Percentiles rank a stretch among this genome's conserved stretches.
phyloP scores from a whole-genome alignment of 2,888 invertebrate genomes.

The Anoncus sp. region DNA sequence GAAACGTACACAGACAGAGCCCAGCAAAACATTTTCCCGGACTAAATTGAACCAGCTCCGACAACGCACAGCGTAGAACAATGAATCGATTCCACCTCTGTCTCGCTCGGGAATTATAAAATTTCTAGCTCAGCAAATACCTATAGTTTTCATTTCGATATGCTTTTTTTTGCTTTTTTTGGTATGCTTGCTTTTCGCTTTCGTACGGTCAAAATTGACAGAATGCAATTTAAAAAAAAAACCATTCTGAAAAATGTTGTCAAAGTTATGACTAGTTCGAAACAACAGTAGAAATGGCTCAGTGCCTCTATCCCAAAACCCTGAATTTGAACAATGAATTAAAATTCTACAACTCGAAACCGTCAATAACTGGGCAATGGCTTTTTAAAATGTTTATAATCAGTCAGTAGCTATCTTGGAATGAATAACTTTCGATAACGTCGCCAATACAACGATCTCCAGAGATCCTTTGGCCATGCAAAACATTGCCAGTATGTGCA shows the following conservation, averaged over 20 bases:
- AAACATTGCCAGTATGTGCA: background rate
- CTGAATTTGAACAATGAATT: no score
- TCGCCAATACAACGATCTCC: no score
- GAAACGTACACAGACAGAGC: constrained; percentile 24
- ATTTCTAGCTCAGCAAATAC: constrained; percentile 3
- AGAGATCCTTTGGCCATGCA: background rate
- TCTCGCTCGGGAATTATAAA: constrained; percentile 25
- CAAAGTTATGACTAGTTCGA: no score
- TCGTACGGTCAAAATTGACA: background rate
- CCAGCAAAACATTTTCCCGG: constrained; percentile 43
- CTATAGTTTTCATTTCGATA: constrained; percentile 34
- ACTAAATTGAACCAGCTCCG: constrained; percentile 49
- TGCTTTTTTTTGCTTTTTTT: constrained; percentile 14
- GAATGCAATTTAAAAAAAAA: background rate
- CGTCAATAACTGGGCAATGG: no score
- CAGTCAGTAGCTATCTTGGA: no score
- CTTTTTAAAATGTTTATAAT: no score
- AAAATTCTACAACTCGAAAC: no score
- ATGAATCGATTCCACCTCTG: constrained; percentile 47
- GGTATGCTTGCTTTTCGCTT: no score
- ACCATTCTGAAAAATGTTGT: no score
- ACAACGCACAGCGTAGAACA: constrained; percentile 53
- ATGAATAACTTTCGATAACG: no score
- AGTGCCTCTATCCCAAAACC: no score
- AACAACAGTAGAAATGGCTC: no score